Evolutionary conservation across 2,888 invertebrate genomes (phyloP).

Genomic region (Cataglyphis cursor): DNA sequence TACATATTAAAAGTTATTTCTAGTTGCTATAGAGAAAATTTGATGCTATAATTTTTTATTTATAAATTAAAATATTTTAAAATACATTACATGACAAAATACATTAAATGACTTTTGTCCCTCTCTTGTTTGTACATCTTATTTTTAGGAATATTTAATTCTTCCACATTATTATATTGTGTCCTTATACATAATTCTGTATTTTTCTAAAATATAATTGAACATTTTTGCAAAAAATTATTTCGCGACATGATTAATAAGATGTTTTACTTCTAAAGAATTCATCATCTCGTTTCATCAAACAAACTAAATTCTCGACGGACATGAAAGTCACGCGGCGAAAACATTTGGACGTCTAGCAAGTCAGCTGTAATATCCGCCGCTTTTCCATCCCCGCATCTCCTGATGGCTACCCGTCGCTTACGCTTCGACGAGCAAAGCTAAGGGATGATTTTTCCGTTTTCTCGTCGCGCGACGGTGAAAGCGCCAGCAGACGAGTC

Average conservation of each 20-base stretch:
- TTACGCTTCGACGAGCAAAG: conserved; percentile 66
- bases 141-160: background rate
- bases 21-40: background rate
- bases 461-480: conserved; percentile 45
- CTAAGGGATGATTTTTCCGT: conserved; percentile 65
- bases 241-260: conserved; percentile 4
- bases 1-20: conserved; percentile 1
- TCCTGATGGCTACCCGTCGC: conserved; percentile 38
- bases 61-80: background rate
- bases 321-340: background rate
- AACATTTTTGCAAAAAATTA: background rate
- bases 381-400: conserved; percentile 22
- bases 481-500: conserved; percentile 61
- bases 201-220: background rate
- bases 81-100: background rate
- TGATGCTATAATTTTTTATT: background rate
- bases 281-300: conserved; percentile 10
- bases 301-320: conserved; percentile 6
- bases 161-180: background rate
- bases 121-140: background rate
- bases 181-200: background rate
- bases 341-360: conserved; percentile 46
- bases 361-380: conserved; percentile 49
- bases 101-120: background rate
- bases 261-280: background rate